phyloP scores from a whole-genome alignment of 2,113 vertebrate species.

The Cebus imitator region DNA sequence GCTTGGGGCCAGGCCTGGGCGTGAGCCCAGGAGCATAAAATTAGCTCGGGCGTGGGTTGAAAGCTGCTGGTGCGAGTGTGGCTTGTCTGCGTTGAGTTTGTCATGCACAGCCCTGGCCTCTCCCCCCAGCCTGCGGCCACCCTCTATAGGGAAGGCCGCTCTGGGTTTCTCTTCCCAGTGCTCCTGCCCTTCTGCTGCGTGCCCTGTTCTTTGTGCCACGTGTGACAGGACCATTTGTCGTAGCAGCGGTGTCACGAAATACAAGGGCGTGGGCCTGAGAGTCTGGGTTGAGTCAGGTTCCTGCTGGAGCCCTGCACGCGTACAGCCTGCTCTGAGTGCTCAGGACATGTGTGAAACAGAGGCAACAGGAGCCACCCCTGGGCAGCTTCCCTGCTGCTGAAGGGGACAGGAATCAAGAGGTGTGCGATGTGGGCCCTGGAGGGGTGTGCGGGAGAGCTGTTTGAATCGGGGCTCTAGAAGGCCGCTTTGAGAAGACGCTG shows the following conservation, averaged over 20 bases:
- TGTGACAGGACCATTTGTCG: background rate
- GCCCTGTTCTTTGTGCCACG: background rate
- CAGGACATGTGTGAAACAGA: background rate
- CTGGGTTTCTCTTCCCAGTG: rapidly evolving
- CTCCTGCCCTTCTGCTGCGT: background rate
- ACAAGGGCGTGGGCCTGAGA: background rate
- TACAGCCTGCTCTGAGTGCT: rapidly evolving
- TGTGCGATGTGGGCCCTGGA: background rate
- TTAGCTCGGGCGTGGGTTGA: background rate
- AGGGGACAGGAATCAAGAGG: background rate
- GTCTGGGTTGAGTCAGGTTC: background rate
- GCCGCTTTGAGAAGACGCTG: background rate
- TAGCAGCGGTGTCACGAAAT: background rate
- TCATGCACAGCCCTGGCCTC: background rate
- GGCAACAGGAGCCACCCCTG: background rate
- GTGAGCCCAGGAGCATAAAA: background rate
- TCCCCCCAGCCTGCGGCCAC: no score
- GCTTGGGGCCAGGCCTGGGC: background rate
- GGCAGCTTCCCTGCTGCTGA: background rate
- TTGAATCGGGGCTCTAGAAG: background rate
- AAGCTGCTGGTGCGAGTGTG: no score
- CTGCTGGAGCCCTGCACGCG: no score
- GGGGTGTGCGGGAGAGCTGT: background rate
- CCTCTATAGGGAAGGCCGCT: no score
- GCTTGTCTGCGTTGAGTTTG: background rate